These are phyloP conservation scores for Euwallacea fornicatus DNA, from an alignment of 1,140 invertebrate genomes.

Conservation along the genomic window DNA sequence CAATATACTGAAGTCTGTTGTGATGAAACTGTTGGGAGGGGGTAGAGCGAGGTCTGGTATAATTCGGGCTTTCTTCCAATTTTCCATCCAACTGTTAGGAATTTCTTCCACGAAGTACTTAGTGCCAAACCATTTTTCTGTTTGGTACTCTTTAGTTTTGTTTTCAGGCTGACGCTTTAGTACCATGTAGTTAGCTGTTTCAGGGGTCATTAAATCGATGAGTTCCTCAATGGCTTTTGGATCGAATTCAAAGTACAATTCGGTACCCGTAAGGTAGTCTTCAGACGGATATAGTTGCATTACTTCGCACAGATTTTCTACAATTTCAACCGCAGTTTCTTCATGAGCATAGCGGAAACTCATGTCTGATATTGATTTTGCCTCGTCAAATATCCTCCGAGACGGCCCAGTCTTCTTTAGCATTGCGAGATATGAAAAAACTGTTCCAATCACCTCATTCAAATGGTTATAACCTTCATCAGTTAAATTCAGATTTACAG, in stretches of 20 bases:
- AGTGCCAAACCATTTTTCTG: conserved; percentile 74
- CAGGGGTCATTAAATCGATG: conserved; percentile 66
- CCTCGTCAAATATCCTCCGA: conserved; percentile 74
- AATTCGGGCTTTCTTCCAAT: conserved; percentile 62
- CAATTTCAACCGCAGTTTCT: conserved; percentile 71
- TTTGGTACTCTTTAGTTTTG: conserved; percentile 59
- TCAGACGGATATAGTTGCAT: conserved; percentile 79
- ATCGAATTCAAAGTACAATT: conserved; percentile 78
- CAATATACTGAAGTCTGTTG: conserved; percentile 76
- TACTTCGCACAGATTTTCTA: conserved; percentile 73
- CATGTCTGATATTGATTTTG: conserved; percentile 71
- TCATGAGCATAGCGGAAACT: conserved; percentile 73
- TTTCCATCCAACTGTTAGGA: conserved; percentile 59
- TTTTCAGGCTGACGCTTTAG: conserved; percentile 62
- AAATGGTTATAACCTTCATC: conserved; percentile 75
- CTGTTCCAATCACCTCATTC: conserved; percentile 65
- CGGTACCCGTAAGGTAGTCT: conserved; percentile 76
- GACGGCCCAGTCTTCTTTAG: conserved; percentile 63
- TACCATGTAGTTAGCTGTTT: conserved; percentile 76
- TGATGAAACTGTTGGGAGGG: conserved; percentile 80
- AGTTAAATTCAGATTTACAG: conserved; percentile 74
- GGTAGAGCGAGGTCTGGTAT: conserved; percentile 69
- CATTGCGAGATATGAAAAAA: conserved; percentile 76
- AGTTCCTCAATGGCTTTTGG: conserved; percentile 69
- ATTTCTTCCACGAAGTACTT: conserved; percentile 64